Evolutionary conservation across 2,888 invertebrate genomes (phyloP), one percentile per base, ranked within the genome.

Genomic region (Melitaea athalia): DNA sequence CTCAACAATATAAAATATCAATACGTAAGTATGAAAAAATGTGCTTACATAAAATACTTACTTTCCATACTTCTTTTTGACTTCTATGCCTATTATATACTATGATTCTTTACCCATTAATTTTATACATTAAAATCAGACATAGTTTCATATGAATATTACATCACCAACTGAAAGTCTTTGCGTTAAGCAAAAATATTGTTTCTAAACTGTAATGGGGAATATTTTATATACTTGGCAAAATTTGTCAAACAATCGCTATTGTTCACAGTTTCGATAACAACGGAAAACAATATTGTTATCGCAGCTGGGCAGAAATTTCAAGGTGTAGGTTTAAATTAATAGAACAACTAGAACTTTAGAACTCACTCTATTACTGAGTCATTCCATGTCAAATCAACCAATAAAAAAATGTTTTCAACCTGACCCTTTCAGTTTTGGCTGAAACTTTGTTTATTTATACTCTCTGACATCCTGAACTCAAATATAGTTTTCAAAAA

Each of bases 181-280:
- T 64, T 55, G 59, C 62, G 55, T 69, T 63, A 63, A 67, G 68
- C 67, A 65, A 62, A 70, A 72, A 69, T 72, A 75, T 77, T 77
- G 76, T 77, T 77, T 72, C 67, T 60, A 63, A 67, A 68, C 68
- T 72, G 69, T 63, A 57, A 55, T 33, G 31, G 8, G 55, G 74
- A 77, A 80, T 88, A 88, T 90, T 88, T 83, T 89, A 88, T 88
- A 89, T 85, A 88, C 86, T 84, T 70, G 64, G 66, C 65, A 75
- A 72, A 77, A 77, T 79, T 68, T 70, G 74, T n/a, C 74, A 81
- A 85, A 91, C 90, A 91, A 91, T 89, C 74, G 81, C n/a, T 69
- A 89, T 91, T 91, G 91, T 91, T 85, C 72, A 62, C 61, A 49
- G n/a, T 63, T 60, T 67, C 68, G 89, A 88, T 88, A 88, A 88